Base-by-base conservation (phyloP, 2,113 vertebrate species). In the Centropus bengalensis region DNA sequence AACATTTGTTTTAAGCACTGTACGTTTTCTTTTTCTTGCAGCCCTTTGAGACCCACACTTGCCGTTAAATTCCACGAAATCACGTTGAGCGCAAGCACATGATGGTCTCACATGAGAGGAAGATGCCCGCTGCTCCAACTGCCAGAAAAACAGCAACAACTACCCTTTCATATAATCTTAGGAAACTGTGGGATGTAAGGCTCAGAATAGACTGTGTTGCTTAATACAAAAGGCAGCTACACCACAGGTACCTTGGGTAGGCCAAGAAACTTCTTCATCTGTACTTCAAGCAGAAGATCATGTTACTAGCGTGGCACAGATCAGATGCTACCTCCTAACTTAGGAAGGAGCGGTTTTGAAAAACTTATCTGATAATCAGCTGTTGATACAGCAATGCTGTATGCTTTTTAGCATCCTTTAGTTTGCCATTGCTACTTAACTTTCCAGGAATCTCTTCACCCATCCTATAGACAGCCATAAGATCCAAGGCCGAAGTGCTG, bases 151-250 rank as follows among this genome's bases (percentile, higher is more conserved):
- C 26, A 69, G 32, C 42, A 64, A 19, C 66, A 71, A 47, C 30
- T 23, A 27, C 19, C 40, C 33, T 3, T 9, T 28, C 14, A 27
- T 4, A 60, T 18, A 32, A 36, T 27, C n/a, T 62, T 18, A 52
- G 55, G 18, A 38, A 68, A 40, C 66, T 74, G 14, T 40, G 49
- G 30, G 27, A 51, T 9, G 14, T 26, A n/a, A 81, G 33, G 47
- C 62, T 24, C 4, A 0, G 3, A 54, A 75, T 17, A 49, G 8
- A n/a, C 60, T 32, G 10, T 0, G 0, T 19, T 11, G 60, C n/a
- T 45, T 40, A n/a, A 52, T 33, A 38, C 40, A 36, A 45, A 36
- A 64, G 58, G 58, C 62, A 59, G 60, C 44, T 45, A 62, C 26
- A 56, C 5, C 64, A n/a, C 59, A 20, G 30, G 20, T 68, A 86